These are phyloP conservation scores for Paragorgia papillata DNA, from an alignment of 92 coral and sea anemone species.

Conservation along the genomic window DNA sequence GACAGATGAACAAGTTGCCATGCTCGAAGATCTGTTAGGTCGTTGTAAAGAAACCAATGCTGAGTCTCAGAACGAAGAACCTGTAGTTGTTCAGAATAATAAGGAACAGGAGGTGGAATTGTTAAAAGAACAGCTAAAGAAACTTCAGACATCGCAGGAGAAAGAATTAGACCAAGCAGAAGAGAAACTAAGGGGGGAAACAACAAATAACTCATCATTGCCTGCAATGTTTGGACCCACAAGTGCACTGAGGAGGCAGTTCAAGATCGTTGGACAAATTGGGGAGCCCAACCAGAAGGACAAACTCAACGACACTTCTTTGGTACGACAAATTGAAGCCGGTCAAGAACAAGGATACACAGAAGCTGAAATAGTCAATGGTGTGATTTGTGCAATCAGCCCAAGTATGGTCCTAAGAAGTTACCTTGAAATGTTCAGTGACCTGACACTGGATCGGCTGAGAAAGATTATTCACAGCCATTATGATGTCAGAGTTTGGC, in stretches of 20 bases:
- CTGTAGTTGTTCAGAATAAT: no score
- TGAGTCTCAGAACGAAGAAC: no score
- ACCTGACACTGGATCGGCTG: slow-evolving; percentile 45
- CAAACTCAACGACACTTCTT: slow-evolving; percentile 59
- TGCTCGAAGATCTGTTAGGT: no score
- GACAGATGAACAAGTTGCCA: no score
- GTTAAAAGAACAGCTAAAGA: no score
- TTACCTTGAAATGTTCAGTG: slow-evolving; percentile 49
- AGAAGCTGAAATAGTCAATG: slow-evolving; percentile 56
- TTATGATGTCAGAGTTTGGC: slow-evolving; percentile 66
- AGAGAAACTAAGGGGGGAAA: no score
- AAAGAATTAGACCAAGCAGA: no score
- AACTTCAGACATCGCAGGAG: no score
- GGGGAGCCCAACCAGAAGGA: slow-evolving; percentile 74
- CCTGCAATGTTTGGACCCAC: no score
- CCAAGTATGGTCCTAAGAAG: slow-evolving; percentile 53
- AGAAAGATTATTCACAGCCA: slow-evolving; percentile 60
- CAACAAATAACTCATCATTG: no score
- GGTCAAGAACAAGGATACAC: slow-evolving; percentile 45
- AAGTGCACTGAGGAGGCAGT: slow-evolving; percentile 48
- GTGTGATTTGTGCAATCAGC: slow-evolving; percentile 52
- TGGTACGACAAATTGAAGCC: slow-evolving; percentile 55
- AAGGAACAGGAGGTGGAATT: no score
- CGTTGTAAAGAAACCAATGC: no score
- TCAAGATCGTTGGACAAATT: slow-evolving; percentile 65